A percentile compares a stretch with the other conserved stretches of the same genome.
phyloP scores from a whole-genome alignment of 2,113 vertebrate species.

The Chionodraco myersi region DNA sequence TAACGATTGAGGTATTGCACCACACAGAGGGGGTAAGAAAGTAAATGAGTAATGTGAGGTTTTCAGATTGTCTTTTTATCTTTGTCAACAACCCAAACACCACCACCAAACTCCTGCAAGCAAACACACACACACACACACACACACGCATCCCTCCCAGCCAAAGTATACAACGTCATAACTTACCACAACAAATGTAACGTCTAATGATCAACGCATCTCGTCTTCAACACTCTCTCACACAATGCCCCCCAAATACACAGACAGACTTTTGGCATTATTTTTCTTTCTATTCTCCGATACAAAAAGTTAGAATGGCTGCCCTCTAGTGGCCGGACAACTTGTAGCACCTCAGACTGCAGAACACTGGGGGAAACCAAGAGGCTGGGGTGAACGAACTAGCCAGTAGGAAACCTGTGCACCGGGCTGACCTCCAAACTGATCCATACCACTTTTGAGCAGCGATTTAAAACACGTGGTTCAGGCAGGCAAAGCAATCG shows the following conservation, averaged over 20 bases:
- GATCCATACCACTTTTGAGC: conserved; percentile 21
- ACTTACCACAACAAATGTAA: conserved; percentile 75
- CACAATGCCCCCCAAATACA: conserved; percentile 35
- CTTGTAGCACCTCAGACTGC: conserved; percentile 72
- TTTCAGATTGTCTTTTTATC: conserved; percentile 51
- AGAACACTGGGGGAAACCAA: conserved; percentile 5
- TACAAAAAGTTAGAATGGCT: conserved; percentile 43
- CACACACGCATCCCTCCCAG: conserved; percentile 30
- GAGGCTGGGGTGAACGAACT: conserved; percentile 4
- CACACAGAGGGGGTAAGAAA: conserved; percentile 63
- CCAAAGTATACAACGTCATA: conserved; percentile 71
- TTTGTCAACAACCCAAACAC: conserved; percentile 52
- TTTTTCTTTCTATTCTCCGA: conserved; percentile 43
- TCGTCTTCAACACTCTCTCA: conserved; percentile 28
- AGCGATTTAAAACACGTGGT: conserved; percentile 21
- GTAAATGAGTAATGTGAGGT: conserved; percentile 45
- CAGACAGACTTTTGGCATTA: conserved; percentile 75
- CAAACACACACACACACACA: conserved; percentile 18
- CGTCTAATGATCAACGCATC: conserved; percentile 65
- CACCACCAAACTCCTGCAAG: neutral
- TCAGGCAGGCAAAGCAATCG: conserved; percentile 29
- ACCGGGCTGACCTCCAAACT: conserved; percentile 19
- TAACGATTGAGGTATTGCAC: conserved; percentile 82
- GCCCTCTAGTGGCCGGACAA: conserved; percentile 55
- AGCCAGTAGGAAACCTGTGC: conserved; percentile 17